Conservation (phyloP, 2,797 vertebrate species). For the Melanotaenia trifasciata region DNA sequence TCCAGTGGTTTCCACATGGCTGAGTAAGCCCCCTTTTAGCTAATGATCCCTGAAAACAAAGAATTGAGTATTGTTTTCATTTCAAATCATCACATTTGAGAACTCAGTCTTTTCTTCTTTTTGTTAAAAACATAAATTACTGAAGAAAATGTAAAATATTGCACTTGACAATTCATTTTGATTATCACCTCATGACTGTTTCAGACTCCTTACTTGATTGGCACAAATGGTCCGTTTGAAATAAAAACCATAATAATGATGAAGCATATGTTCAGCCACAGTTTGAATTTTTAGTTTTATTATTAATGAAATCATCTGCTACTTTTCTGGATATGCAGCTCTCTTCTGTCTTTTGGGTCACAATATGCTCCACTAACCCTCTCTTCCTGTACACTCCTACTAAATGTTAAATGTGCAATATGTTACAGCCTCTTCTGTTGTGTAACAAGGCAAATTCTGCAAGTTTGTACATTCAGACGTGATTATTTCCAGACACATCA, state of each 20-base stretch:
- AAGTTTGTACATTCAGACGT: background rate
- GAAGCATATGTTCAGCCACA: background rate
- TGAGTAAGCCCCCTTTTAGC: too few relatives aligned
- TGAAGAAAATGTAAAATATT: too few relatives aligned
- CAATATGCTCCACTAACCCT: slow-evolving; percentile 20
- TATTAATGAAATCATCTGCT: slow-evolving; percentile 69
- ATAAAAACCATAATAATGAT: background rate
- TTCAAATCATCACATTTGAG: too few relatives aligned
- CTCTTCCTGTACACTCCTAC: background rate
- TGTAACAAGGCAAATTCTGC: background rate
- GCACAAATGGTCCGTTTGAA: background rate
- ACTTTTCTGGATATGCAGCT: slow-evolving; percentile 26
- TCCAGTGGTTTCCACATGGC: too few relatives aligned
- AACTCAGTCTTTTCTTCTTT: too few relatives aligned
- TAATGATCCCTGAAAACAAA: background rate
- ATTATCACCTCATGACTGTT: background rate
- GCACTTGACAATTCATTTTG: background rate
- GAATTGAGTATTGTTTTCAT: too few relatives aligned
- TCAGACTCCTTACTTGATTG: background rate
- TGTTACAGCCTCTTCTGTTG: slow-evolving; percentile 22
- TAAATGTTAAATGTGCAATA: slow-evolving; percentile 50
- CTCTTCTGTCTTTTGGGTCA: slow-evolving; percentile 30
- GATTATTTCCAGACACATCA: slow-evolving; percentile 10
- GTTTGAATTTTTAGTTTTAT: slow-evolving; percentile 33
- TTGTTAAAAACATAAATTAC: background rate